These are phyloP conservation scores for Dunckerocampus dactyliophorus DNA, from an alignment of 2,113 vertebrate genomes.

Conservation along the genomic window DNA sequence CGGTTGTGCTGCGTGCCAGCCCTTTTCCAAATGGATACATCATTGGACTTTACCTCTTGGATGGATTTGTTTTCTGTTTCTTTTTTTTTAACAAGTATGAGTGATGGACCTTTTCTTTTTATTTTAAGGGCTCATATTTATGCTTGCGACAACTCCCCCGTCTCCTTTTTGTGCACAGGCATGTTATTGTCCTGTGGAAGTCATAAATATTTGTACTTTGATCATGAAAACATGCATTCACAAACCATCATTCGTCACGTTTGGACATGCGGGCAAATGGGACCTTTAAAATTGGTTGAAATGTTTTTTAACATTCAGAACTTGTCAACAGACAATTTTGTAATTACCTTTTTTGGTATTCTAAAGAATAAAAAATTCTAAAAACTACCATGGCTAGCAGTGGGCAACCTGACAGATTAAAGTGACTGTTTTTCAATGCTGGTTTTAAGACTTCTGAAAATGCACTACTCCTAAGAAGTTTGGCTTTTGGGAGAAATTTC, in stretches of 20 bases:
- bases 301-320: neutral
- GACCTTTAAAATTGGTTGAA: neutral
- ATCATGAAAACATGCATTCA: neutral
- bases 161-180: neutral
- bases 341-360: neutral
- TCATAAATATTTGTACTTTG: no score
- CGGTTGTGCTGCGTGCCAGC: neutral
- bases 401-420: no score
- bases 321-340: neutral
- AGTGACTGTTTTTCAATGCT: no score
- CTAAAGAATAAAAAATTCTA: neutral
- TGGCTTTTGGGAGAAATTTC: no score
- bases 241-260: neutral
- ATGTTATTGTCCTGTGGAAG: neutral
- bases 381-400: no score
- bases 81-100: slow-evolving; percentile 27
- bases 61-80: slow-evolving; percentile 12
- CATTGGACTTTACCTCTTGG: slow-evolving; percentile 24
- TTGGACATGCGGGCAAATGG: neutral
- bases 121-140: slow-evolving; percentile 36
- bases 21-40: slow-evolving; percentile 2
- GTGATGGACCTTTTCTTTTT: slow-evolving; percentile 18
- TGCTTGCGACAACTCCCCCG: neutral
- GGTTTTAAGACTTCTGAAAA: no score
- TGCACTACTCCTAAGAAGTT: no score